phyloP scores from a whole-genome alignment of 2,888 invertebrate species.

The Neoitamus cyanurus region DNA sequence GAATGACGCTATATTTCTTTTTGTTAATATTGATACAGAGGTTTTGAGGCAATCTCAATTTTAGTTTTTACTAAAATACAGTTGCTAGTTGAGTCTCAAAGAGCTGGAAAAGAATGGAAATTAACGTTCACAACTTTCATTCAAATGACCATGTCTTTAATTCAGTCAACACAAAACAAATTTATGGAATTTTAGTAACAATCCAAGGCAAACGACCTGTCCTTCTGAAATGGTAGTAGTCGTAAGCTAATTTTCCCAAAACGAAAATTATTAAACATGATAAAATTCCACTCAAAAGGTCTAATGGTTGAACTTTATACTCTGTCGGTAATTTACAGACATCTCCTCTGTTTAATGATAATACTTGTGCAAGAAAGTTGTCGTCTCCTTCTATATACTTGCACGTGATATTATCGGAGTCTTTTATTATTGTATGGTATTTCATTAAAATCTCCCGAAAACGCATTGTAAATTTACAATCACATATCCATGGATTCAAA shows the following conservation, averaged over 20 bases:
- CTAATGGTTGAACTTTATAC: conserved; percentile 74
- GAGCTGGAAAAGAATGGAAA: too few relatives aligned
- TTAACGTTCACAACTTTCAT: not conserved
- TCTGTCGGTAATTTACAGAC: conserved; percentile 73
- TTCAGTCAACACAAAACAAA: not conserved
- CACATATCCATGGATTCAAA: conserved; percentile 85
- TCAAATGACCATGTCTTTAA: not conserved
- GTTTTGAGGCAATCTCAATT: too few relatives aligned
- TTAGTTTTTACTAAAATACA: too few relatives aligned
- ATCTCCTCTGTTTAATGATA: conserved; percentile 75
- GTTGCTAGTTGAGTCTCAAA: too few relatives aligned
- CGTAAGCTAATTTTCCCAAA: conserved; percentile 79
- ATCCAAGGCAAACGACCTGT: conserved; percentile 87
- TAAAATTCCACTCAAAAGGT: conserved; percentile 78
- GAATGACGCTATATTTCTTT: too few relatives aligned
- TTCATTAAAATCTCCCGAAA: conserved; percentile 78
- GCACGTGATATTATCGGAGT: conserved; percentile 78
- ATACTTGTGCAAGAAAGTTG: conserved; percentile 70
- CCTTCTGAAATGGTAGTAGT: conserved; percentile 83
- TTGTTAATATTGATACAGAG: too few relatives aligned
- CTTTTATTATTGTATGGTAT: conserved; percentile 77
- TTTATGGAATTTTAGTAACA: conserved; percentile 79
- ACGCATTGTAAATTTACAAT: conserved; percentile 81
- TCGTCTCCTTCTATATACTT: conserved; percentile 71
- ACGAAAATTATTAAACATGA: conserved; percentile 77